Evolutionary conservation across 2,797 vertebrate genomes (phyloP).

Genomic region (Gambusia yucatana): DNA sequence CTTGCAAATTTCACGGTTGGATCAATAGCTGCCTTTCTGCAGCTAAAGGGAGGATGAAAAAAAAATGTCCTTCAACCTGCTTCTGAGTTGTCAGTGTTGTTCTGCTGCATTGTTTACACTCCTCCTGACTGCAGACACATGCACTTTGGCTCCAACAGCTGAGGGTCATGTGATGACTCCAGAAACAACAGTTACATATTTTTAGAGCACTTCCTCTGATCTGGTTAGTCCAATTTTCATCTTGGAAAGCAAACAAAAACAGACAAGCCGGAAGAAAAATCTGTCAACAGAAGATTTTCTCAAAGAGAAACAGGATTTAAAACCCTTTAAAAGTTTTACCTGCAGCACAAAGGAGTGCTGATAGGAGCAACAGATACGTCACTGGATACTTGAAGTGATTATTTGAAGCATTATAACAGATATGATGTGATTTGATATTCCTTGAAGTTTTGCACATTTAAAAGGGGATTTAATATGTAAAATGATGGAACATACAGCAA

Average conservation of each 20-base stretch:
- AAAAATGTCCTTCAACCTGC: background rate
- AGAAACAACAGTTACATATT: background rate
- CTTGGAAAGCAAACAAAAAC: background rate
- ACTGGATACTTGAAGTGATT: background rate
- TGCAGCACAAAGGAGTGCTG: background rate
- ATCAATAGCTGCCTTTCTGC: slow-evolving; percentile 1
- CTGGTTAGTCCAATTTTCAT: background rate
- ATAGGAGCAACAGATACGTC: background rate
- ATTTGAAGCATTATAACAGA: background rate
- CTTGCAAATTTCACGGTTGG: background rate
- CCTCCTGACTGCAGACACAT: slow-evolving; percentile 1
- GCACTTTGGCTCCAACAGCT: background rate
- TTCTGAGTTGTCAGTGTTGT: background rate
- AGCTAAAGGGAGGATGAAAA: background rate
- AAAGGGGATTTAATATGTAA: background rate
- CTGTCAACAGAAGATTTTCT: background rate
- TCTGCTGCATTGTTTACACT: background rate
- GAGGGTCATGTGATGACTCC: background rate
- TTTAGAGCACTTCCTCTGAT: background rate
- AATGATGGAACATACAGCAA: background rate
- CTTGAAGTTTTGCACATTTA: background rate
- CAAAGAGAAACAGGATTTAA: background rate
- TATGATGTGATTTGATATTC: background rate
- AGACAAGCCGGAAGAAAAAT: too few species aligned
- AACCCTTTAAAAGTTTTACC: background rate